Conservation (phyloP, 1,140 invertebrate genomes). For the Artemia franciscana region DNA sequence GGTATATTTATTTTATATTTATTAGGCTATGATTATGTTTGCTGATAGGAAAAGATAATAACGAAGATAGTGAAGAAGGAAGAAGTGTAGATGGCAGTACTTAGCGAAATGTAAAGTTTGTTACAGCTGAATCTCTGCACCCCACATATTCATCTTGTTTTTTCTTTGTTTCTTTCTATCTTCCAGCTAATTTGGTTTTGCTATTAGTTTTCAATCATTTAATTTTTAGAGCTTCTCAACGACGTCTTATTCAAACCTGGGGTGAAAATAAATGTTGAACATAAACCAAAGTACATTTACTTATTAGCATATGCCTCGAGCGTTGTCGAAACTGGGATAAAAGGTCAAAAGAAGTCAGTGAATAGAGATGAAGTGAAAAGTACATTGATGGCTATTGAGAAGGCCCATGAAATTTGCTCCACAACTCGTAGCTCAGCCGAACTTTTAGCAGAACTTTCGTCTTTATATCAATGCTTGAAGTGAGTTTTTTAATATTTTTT, state of each 20-base stretch:
- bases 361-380: constrained; percentile 72
- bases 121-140: no score
- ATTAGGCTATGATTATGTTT: no score
- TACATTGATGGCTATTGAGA: constrained; percentile 72
- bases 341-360: constrained; percentile 33
- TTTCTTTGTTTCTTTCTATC: no score
- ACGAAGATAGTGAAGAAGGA: no score
- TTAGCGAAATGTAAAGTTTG: no score
- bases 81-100: no score
- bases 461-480: constrained; percentile 73
- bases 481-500: constrained; percentile 24
- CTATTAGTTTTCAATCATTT: no score
- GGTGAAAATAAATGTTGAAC: constrained; percentile 80
- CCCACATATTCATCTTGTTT: no score
- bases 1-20: no score
- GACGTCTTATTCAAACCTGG: constrained; percentile 81
- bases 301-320: constrained; percentile 82
- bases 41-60: no score
- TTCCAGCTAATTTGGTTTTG: no score
- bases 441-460: constrained; percentile 64
- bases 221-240: constrained; percentile 56
- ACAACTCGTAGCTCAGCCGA: constrained; percentile 77
- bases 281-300: constrained; percentile 91
- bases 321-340: constrained; percentile 41
- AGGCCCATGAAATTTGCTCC: constrained; percentile 72